A percentile compares a stretch with the other conserved stretches of the same genome.
Evolutionary conservation across 2,113 vertebrate genomes (phyloP).

Genomic region (Tychaedon coryphoeus): DNA sequence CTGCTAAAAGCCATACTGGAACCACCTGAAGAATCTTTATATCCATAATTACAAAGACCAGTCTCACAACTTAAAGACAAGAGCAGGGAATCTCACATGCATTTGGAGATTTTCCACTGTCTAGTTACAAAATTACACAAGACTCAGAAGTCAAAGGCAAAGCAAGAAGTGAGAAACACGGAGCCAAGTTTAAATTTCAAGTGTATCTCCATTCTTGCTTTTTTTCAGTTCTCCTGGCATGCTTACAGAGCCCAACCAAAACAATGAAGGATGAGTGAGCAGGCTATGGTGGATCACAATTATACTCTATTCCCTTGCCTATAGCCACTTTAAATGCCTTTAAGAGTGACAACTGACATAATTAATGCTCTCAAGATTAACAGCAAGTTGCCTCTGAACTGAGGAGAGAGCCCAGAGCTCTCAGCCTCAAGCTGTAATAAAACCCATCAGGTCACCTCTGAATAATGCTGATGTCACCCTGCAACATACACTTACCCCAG

Average conservation of each 20-base stretch:
- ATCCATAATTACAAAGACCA: neutral
- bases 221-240: neutral
- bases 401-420: neutral
- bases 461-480: neutral
- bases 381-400: neutral
- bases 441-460: neutral
- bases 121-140: neutral
- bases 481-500: neutral
- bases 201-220: neutral
- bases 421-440: neutral
- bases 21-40: neutral
- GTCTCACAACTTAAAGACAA: neutral
- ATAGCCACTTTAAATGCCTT: neutral
- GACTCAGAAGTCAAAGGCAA: neutral
- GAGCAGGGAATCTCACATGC: neutral
- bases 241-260: neutral
- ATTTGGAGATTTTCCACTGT: neutral
- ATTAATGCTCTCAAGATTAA: neutral
- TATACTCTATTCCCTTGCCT: neutral
- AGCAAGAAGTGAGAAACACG: neutral
- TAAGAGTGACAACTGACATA: neutral
- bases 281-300: neutral
- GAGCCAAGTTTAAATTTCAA: neutral
- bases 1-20: neutral
- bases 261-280: neutral